A percentile compares a stretch with the other conserved stretches of the same genome.
Evolutionary conservation across 2,888 invertebrate species (phyloP).

Genomic region (Sinotaia quadrata): DNA sequence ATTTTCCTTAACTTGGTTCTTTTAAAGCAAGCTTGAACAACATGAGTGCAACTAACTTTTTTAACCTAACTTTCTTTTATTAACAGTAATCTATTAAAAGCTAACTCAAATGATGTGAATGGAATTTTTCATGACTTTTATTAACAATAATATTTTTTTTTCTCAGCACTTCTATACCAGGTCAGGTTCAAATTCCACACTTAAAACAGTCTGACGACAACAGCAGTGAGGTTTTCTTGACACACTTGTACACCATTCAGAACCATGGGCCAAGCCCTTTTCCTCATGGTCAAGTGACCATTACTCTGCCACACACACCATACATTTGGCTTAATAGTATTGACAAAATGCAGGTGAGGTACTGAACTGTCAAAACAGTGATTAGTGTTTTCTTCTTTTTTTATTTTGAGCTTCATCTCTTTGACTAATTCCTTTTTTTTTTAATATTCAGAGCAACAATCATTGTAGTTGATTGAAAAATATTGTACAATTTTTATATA

Average conservation of each 20-base stretch:
- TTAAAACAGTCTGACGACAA: conserved; percentile 10
- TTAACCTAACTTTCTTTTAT: too few species aligned
- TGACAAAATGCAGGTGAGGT: conserved; percentile 32
- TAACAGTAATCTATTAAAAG: too few species aligned
- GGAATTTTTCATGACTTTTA: too few species aligned
- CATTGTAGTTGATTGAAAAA: too few species aligned
- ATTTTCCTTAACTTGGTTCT: too few species aligned
- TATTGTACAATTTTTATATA: too few species aligned
- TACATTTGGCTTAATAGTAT: conserved; percentile 30
- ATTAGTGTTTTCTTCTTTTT: neutral
- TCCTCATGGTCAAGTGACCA: conserved; percentile 38
- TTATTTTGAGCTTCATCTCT: neutral
- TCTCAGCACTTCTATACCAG: conserved; percentile 43
- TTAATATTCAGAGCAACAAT: too few species aligned
- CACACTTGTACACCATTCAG: conserved; percentile 44
- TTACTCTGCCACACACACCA: conserved; percentile 34
- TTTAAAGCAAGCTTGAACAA: too few species aligned
- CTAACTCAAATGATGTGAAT: too few species aligned
- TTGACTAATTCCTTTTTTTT: neutral
- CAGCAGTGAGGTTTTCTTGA: conserved; percentile 27
- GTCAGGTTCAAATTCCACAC: conserved; percentile 34
- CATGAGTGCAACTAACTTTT: too few species aligned
- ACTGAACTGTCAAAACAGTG: neutral
- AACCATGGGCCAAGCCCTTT: conserved; percentile 54
- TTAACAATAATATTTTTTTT: neutral